Conservation (phyloP, 1,140 invertebrate genomes). For the Drosophila pruinosa region DNA sequence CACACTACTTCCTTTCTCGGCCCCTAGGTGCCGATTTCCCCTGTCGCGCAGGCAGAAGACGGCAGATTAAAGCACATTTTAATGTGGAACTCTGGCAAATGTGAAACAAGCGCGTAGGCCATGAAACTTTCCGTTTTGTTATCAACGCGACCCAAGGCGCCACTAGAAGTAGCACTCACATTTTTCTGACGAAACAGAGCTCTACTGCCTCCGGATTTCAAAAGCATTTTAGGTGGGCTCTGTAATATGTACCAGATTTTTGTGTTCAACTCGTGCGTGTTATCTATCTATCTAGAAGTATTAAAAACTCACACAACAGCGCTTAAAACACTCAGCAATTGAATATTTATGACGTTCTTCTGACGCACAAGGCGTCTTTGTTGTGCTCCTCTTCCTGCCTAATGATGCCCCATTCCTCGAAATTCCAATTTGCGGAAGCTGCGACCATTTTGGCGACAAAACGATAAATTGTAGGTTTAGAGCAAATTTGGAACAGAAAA, state of each 20-base stretch:
- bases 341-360: constrained; percentile 50
- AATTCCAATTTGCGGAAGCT: neutral
- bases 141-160: constrained; percentile 46
- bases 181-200: neutral
- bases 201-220: neutral
- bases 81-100: constrained; percentile 50
- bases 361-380: constrained; percentile 1
- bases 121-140: constrained; percentile 38
- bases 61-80: constrained; percentile 60
- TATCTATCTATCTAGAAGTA: constrained; percentile 47
- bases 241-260: constrained; percentile 26
- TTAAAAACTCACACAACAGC: constrained; percentile 28
- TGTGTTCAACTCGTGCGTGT: constrained; percentile 8
- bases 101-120: constrained; percentile 42
- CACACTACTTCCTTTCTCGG: neutral
- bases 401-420: constrained; percentile 6
- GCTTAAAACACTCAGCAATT: constrained; percentile 31
- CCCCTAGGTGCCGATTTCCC: neutral
- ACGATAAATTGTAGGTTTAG: constrained; percentile 36
- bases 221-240: neutral
- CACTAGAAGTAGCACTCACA: constrained; percentile 5
- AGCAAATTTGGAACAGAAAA: constrained; percentile 26
- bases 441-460: constrained; percentile 17
- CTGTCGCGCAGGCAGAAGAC: constrained; percentile 10
- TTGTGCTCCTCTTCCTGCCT: neutral